Percentiles rank a stretch among this genome's conserved stretches.
Conservation (phyloP, 2,888 invertebrate species). For the Stenurella melanura region DNA sequence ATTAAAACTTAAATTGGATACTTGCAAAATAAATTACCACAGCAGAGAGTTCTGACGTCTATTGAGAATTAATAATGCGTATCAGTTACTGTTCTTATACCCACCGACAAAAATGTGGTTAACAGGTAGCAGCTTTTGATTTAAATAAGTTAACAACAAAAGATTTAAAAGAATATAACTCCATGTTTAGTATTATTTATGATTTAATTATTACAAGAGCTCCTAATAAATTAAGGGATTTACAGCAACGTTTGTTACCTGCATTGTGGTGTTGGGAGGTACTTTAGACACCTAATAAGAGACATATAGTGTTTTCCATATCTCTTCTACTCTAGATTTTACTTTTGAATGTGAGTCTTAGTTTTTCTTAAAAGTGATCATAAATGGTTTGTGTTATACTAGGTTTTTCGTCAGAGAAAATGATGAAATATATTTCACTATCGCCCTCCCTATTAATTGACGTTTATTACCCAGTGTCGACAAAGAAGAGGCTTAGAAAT, state of each 20-base stretch:
- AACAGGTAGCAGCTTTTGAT: slow-evolving; percentile 7
- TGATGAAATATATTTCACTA: no score
- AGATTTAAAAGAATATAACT: neutral
- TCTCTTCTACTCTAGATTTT: no score
- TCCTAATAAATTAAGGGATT: neutral
- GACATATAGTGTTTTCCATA: no score
- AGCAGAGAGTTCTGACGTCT: neutral
- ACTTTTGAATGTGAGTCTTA: no score
- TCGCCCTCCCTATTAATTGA: no score
- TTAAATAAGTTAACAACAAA: neutral
- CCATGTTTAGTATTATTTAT: neutral
- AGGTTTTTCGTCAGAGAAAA: no score
- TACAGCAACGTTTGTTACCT: neutral
- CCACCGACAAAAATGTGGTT: neutral
- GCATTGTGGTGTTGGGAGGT: neutral
- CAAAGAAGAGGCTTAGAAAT: no score
- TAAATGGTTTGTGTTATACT: no score
- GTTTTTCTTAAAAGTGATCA: no score
- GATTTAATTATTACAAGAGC: neutral
- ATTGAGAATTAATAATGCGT: neutral
- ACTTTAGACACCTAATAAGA: no score
- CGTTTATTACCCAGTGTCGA: no score
- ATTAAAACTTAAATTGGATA: neutral
- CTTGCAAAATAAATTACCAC: neutral
- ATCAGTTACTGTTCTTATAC: neutral